Base-by-base conservation (phyloP, 2,797 vertebrate species). In the Cyprinella venusta region DNA sequence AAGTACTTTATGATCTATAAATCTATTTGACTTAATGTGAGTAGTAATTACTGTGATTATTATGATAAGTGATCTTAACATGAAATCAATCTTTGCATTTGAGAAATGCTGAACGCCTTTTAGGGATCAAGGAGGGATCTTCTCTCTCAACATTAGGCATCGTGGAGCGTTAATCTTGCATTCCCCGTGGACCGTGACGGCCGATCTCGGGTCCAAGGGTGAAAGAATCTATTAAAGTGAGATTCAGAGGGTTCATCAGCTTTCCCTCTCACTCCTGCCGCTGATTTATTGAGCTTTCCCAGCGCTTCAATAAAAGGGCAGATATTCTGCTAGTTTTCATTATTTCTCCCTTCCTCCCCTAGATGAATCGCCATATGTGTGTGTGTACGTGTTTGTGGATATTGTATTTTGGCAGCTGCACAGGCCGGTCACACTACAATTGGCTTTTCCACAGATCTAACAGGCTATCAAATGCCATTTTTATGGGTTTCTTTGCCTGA, bases 401-500 rank as follows among this genome's bases (percentile, higher is more conserved):
- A 48, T 82, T 76, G 75, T 76, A 42, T 33, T 52, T 74, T 59
- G 24, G 70, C 56, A 68, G 61, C 61, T 59, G 52, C 38, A 50
- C 50, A 59, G 24, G 40, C 26, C 61, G 21, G 80, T 82, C 80
- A 76, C 80, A 79, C 50, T 33, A 24, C 45, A 86, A 86, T 75
- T 63, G 80, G 61, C 80, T 79, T 75, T 86, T 69, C 80, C 52
- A 68, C 69, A 75, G 48, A 79, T 86, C 69, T 50, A 61, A 50
- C 61, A 50, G n/a, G 33, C 69, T 48, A 69, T 74, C 38, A 79
- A 75, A 69, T 83, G n/a, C 15, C 38, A 59, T 74, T 83, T 80
- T 79, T 75, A 67, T 69, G 24, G 40, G 68, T 75, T 83, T 79
- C 48, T 72, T 79, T 78, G 48, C 63, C 45, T 74, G 50, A 67